These are phyloP conservation scores for Mormyrus proboscirostris DNA, from an alignment of 2,797 vertebrate species.

Conservation along the genomic window DNA sequence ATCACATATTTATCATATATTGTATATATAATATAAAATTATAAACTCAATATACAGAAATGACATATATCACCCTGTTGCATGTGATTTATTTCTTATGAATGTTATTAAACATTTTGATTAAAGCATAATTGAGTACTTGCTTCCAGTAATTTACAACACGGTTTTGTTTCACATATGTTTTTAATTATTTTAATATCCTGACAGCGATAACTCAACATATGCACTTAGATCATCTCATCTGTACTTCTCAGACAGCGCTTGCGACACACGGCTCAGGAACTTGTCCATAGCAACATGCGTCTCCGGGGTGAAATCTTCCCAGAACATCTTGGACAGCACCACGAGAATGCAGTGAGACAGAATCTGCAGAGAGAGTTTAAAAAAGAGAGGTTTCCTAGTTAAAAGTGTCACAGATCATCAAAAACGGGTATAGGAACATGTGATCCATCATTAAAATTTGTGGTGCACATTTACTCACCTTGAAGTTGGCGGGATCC, in stretches of 20 bases:
- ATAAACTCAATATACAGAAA: not conserved
- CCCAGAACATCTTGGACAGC: conserved; percentile 43
- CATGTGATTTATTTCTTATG: not conserved
- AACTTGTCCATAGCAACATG: conserved; percentile 68
- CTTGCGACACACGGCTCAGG: conserved; percentile 39
- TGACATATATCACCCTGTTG: not conserved
- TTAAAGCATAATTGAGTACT: not conserved
- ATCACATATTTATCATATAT: not conserved
- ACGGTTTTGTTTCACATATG: not conserved
- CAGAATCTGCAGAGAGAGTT: conserved; percentile 51
- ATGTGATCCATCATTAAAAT: not conserved
- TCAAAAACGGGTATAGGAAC: not conserved
- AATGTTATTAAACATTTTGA: not conserved
- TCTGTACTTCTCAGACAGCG: conserved; percentile 66
- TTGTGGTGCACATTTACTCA: conserved; percentile 30
- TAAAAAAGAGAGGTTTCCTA: conserved; percentile 19
- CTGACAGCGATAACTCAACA: not conserved
- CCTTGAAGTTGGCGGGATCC: conserved; percentile 57
- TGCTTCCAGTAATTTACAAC: not conserved
- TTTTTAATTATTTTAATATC: conserved; percentile 4
- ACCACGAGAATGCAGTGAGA: conserved; percentile 60
- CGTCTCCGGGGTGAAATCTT: conserved; percentile 45
- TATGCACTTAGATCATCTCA: conserved; percentile 35
- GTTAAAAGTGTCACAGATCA: not conserved
- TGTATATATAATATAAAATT: not conserved